Evolutionary conservation across 2,113 vertebrate species (phyloP).

Genomic region (Hippocampus barbouri): DNA sequence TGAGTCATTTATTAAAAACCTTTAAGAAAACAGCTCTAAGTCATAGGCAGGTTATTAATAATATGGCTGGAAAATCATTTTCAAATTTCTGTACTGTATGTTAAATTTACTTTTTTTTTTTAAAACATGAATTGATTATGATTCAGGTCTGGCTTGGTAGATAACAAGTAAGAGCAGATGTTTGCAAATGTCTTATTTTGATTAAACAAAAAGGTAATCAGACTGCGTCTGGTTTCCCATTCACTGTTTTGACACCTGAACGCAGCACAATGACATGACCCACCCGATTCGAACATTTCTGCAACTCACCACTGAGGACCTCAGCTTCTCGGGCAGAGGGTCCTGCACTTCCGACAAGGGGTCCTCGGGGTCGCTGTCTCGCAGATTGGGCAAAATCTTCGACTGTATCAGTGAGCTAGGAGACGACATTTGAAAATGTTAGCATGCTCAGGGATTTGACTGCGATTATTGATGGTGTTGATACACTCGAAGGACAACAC

Average conservation of each 20-base stretch:
- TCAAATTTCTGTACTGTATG: too few species aligned
- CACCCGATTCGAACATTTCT: too few species aligned
- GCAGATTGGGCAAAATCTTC: conserved; percentile 89
- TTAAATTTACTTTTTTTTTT: too few species aligned
- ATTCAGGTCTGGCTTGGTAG: too few species aligned
- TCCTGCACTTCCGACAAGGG: conserved; percentile 95
- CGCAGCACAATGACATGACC: too few species aligned
- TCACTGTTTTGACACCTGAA: neutral
- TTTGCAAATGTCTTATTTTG: too few species aligned
- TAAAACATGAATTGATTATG: too few species aligned
- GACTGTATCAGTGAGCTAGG: conserved; percentile 90
- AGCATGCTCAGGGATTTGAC: neutral
- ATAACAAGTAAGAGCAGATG: too few species aligned
- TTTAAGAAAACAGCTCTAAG: neutral
- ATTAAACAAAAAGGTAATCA: neutral
- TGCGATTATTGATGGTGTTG: neutral
- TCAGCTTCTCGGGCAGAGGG: conserved; percentile 93
- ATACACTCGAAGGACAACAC: too few species aligned
- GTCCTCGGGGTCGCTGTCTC: conserved; percentile 96
- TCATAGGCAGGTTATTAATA: too few species aligned
- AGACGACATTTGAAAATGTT: conserved; percentile 6
- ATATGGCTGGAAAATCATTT: too few species aligned
- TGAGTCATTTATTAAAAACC: neutral
- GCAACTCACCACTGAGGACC: conserved; percentile 88
- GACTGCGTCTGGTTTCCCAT: neutral